phyloP scores from a whole-genome alignment of 1,140 invertebrate species.

The Aphelenchoides fujianensis region DNA sequence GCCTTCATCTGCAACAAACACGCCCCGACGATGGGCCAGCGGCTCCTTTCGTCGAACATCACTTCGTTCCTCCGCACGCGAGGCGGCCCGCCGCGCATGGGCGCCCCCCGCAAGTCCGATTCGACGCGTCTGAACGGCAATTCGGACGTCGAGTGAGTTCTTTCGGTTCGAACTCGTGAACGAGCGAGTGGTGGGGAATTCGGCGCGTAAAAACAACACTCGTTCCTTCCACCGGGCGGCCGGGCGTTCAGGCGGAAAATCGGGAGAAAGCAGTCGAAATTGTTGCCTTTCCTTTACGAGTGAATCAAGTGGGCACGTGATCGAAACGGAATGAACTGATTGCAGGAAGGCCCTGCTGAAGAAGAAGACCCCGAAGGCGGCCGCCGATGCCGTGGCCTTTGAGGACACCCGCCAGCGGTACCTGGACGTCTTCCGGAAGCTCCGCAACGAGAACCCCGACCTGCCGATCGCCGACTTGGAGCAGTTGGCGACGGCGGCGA shows the following conservation, averaged over 20 bases:
- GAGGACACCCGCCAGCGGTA: slow-evolving; percentile 87
- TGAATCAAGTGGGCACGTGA: no score
- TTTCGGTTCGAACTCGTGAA: neutral
- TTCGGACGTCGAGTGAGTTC: slow-evolving; percentile 49
- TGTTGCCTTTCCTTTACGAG: no score
- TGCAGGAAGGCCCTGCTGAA: slow-evolving; percentile 46
- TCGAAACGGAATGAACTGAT: neutral
- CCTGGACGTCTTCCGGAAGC: slow-evolving; percentile 79
- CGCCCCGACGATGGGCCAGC: slow-evolving; percentile 38
- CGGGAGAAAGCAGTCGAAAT: no score
- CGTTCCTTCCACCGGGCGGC: no score
- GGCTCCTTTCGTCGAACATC: slow-evolving; percentile 33
- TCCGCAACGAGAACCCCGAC: slow-evolving; percentile 80
- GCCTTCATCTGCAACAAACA: slow-evolving; percentile 65
- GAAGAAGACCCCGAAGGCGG: slow-evolving; percentile 34
- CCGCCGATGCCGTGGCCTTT: slow-evolving; percentile 65
- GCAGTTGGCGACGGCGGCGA: slow-evolving; percentile 86
- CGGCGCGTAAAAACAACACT: no score
- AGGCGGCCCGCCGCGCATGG: slow-evolving; percentile 23
- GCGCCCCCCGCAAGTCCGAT: slow-evolving; percentile 29
- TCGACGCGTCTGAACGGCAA: slow-evolving; percentile 26
- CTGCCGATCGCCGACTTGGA: slow-evolving; percentile 80
- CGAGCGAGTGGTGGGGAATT: no score
- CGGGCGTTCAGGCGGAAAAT: no score
- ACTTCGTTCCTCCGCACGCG: slow-evolving; percentile 35